Conservation (phyloP, 2,113 vertebrate genomes). For the Aix galericulata region DNA sequence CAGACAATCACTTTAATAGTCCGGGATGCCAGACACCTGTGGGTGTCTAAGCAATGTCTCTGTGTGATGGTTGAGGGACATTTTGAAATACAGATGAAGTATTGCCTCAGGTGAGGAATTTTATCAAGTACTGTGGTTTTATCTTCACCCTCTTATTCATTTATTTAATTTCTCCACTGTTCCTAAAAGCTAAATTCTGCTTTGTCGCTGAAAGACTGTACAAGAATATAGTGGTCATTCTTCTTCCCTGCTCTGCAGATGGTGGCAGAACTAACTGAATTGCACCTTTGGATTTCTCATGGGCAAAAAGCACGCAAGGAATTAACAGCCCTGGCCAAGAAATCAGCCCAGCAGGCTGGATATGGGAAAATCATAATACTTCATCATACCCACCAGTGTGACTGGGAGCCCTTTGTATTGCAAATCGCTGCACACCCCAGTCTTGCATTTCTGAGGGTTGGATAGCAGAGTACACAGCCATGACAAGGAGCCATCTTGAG, state of each 20-base stretch:
- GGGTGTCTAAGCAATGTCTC: background rate
- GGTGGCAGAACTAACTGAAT: background rate
- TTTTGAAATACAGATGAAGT: background rate
- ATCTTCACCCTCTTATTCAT: background rate
- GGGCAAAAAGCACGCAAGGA: background rate
- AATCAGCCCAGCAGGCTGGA: background rate
- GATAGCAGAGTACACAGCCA: background rate
- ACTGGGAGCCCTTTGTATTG: background rate
- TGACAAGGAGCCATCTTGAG: background rate
- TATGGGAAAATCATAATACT: background rate
- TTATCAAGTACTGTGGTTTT: background rate
- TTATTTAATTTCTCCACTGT: background rate
- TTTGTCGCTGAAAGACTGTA: background rate
- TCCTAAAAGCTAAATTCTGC: background rate
- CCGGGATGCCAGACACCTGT: background rate
- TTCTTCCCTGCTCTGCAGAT: background rate
- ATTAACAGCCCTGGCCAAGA: background rate
- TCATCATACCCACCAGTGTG: background rate
- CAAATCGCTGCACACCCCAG: background rate
- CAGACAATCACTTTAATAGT: background rate
- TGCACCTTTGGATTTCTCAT: background rate
- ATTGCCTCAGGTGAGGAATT: background rate
- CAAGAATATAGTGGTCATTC: background rate
- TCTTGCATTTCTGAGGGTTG: background rate
- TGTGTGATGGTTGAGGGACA: background rate